phyloP scores from a whole-genome alignment of 2,888 invertebrate genomes.

The Malthinus flaveolus region DNA sequence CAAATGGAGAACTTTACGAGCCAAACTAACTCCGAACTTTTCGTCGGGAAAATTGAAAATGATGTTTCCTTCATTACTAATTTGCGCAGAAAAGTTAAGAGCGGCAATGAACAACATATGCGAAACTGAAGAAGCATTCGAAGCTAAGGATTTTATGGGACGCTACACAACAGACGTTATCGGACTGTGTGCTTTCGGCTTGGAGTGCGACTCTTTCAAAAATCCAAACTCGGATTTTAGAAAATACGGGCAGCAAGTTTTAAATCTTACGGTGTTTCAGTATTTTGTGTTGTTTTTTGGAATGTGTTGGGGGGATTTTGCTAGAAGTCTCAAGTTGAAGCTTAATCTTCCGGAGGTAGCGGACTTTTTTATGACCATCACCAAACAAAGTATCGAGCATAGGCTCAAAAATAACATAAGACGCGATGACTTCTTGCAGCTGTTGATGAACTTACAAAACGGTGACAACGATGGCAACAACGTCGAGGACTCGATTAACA shows the following conservation, averaged over 20 bases:
- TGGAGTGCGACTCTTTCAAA: conserved; percentile 61
- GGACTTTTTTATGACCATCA: conserved; percentile 54
- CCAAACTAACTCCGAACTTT: conserved; percentile 62
- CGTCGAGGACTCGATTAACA: conserved; percentile 32
- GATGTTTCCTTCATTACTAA: conserved; percentile 64
- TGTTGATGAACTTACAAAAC: conserved; percentile 54
- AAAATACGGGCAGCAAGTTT: conserved; percentile 31
- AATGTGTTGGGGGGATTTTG: neutral
- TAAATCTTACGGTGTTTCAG: conserved; percentile 47
- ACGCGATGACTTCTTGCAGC: conserved; percentile 60
- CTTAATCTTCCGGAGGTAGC: conserved; percentile 35
- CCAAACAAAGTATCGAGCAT: conserved; percentile 53
- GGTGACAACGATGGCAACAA: conserved; percentile 32
- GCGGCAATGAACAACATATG: conserved; percentile 51
- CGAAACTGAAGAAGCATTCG: conserved; percentile 41
- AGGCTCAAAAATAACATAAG: conserved; percentile 53
- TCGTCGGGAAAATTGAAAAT: conserved; percentile 60
- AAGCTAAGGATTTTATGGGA: conserved; percentile 56
- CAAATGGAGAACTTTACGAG: conserved; percentile 63
- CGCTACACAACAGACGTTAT: conserved; percentile 64
- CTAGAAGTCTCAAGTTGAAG: conserved; percentile 32
- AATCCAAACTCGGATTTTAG: conserved; percentile 58
- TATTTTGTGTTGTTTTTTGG: conserved; percentile 27
- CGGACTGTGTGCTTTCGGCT: conserved; percentile 63
- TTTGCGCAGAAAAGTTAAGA: conserved; percentile 59